Base-by-base conservation (phyloP, 2,797 vertebrate species). In the Lacerta agilis region DNA sequence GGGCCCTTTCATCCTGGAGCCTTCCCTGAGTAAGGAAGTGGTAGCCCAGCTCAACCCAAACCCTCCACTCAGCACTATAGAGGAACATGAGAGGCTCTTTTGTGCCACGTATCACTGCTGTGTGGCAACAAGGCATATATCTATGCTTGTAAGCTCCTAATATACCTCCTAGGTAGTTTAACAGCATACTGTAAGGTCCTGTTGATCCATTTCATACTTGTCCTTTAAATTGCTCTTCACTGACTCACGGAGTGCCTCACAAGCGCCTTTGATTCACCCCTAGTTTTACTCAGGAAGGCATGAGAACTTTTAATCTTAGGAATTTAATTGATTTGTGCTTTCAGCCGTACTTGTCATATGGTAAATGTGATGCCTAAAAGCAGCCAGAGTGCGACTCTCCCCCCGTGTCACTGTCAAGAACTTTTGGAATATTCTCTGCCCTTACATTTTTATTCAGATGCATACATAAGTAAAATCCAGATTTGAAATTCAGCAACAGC, bases 271-370 rank as follows among this genome's bases (percentile, higher is more conserved):
- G 69, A 76, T 82, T 64, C 64, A 82, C 80, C n/a, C n/a, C 72
- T 76, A 77, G 72, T 82, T 82, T 88, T 77, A 82, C 58, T 77
- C n/a, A 77, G 15, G 61, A 69, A 81, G 61, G 17, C n/a, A 86
- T 85, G 78, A 77, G 55, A 82, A 86, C 58, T 79, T 85, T 86
- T 69, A 76, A 86, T 80, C 55, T 82, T 76, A 82, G 61, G 15
- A 89, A 85, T 20, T 41, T 82, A 85, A 88, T 88, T 84, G 83
- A 81, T 85, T 81, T 81, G 78, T 81, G 71, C 71, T 89, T 86
- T 86, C 71, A 89, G 71, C 83, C 79, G 76, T 89, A 69, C 33
- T 75, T 89, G 78, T 86, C 83, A 82, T 76, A 86, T 41, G 61
- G 71, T 67, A 89, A 79, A 75, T 23, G 33, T 67, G n/a, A 76